These are phyloP conservation scores for Yponomeuta evonymella DNA, from an alignment of 2,888 invertebrate genomes.

Conservation along the genomic window DNA sequence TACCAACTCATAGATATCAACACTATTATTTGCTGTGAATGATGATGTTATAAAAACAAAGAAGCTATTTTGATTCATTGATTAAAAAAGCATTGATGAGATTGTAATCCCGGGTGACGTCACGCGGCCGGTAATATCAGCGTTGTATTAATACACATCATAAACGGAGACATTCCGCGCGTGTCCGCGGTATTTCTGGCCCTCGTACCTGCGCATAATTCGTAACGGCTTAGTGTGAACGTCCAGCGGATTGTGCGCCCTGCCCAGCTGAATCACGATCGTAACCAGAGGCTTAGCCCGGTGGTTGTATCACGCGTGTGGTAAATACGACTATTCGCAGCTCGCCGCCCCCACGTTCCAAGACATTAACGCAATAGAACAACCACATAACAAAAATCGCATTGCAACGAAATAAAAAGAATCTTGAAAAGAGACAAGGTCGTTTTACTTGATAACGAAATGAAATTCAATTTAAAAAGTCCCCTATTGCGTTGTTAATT, in stretches of 20 bases:
- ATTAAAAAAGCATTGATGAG: not conserved
- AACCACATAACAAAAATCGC: no score
- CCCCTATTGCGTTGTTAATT: no score
- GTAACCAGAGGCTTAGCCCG: not conserved
- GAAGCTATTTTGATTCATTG: conserved; percentile 6
- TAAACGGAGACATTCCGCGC: conserved; percentile 25
- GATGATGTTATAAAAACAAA: not conserved
- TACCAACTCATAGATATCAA: not conserved
- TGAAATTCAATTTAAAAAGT: no score
- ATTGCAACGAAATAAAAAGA: no score
- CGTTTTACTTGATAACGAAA: no score
- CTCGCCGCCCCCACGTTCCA: not conserved
- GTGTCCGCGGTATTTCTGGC: conserved; percentile 25
- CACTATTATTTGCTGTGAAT: not conserved
- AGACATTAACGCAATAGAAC: no score
- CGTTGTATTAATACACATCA: conserved; percentile 32
- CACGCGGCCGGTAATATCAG: conserved; percentile 31
- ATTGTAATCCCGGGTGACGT: conserved; percentile 1
- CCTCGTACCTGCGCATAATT: conserved; percentile 19
- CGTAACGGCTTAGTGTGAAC: conserved; percentile 3
- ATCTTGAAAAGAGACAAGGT: no score
- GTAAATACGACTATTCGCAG: not conserved
- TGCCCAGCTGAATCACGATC: not conserved
- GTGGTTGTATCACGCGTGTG: not conserved
- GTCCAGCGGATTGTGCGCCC: conserved; percentile 30